These are phyloP conservation scores for Brachionus manjavacas DNA, from an alignment of 1,140 invertebrate species.

Conservation along the genomic window DNA sequence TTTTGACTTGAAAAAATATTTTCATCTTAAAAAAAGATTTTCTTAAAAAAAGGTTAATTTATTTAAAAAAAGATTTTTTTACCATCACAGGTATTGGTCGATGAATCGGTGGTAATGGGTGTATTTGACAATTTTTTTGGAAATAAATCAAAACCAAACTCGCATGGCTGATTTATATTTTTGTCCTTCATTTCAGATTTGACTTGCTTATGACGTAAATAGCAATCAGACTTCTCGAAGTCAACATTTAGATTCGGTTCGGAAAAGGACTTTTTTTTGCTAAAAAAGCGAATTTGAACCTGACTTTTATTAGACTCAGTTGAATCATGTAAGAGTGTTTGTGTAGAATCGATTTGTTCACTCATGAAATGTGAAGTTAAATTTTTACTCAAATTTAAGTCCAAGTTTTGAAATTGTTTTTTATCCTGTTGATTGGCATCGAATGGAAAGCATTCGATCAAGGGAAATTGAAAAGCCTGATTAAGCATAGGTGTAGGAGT, in stretches of 20 bases:
- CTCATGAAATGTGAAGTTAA: constrained; percentile 27
- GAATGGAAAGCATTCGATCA: neutral
- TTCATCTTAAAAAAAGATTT: neutral
- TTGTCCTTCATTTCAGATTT: constrained; percentile 32
- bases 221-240: neutral
- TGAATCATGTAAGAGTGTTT: neutral
- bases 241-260: neutral
- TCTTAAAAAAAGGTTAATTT: neutral
- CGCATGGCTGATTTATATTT: neutral
- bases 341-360: neutral
- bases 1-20: neutral
- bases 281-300: neutral
- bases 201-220: neutral
- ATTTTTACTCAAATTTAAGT: constrained; percentile 3
- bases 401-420: neutral
- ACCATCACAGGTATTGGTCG: constrained; percentile 3
- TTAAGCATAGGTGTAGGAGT: neutral
- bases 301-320: neutral
- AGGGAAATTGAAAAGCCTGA: neutral
- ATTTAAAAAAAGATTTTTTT: neutral
- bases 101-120: neutral
- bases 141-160: neutral
- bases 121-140: neutral
- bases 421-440: neutral
- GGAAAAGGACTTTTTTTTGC: constrained; percentile 2